phyloP scores from a whole-genome alignment of 2,888 invertebrate species.

The Rhimphoctona megacephalus region DNA sequence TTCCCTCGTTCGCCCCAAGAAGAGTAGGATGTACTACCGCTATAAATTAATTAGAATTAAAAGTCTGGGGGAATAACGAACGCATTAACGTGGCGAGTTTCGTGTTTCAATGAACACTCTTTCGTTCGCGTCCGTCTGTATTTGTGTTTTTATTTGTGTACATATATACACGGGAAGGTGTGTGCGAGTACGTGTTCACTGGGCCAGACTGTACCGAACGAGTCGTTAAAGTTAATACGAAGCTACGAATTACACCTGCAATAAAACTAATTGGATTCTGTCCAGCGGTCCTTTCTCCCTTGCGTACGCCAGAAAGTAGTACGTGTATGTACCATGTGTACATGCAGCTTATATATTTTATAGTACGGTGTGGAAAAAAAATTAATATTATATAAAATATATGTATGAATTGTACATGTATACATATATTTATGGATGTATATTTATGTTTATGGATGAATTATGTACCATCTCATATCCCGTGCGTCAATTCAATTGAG shows the following conservation, averaged over 20 bases:
- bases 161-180: neutral
- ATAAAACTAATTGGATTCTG: constrained; percentile 71
- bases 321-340: constrained; percentile 32
- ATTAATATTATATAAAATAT: constrained; percentile 6
- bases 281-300: constrained; percentile 58
- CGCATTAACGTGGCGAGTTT: constrained; percentile 66
- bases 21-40: constrained; percentile 46
- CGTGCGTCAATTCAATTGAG: too few species aligned
- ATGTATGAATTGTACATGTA: neutral
- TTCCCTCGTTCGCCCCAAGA: neutral
- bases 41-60: constrained; percentile 70
- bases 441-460: constrained; percentile 9
- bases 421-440: neutral
- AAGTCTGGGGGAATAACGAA: constrained; percentile 55
- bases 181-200: constrained; percentile 32
- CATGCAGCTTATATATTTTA: constrained; percentile 36
- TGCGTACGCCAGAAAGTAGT: constrained; percentile 56
- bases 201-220: constrained; percentile 60
- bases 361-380: constrained; percentile 11
- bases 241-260: constrained; percentile 70
- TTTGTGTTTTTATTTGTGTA: neutral
- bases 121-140: neutral
- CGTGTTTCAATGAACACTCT: constrained; percentile 67
- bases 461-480: constrained; percentile 9
- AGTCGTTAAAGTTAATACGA: constrained; percentile 71